Conservation (phyloP, 35 echinoderm and acorn worm species). For the Ophioderma brevispina region DNA sequence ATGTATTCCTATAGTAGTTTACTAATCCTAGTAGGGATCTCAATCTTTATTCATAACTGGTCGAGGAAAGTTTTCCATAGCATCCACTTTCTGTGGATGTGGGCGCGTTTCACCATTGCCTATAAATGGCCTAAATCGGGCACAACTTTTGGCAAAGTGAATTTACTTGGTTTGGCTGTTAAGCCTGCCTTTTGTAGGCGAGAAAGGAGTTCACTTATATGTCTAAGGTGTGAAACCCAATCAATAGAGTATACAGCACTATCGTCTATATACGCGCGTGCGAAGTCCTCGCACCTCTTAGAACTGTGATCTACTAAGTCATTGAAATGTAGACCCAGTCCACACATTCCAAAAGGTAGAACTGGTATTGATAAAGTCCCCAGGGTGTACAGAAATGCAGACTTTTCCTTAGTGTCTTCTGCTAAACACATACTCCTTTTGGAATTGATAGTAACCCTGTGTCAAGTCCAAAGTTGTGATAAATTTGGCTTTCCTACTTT, state of each 20-base stretch:
- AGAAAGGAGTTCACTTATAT: not conserved
- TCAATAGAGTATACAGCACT: not conserved
- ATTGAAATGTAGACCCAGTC: not conserved
- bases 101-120: not conserved
- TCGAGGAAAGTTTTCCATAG: not conserved
- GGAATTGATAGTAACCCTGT: slow-evolving; percentile 73
- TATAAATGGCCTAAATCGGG: not conserved
- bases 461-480: slow-evolving; percentile 48
- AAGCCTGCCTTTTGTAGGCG: not conserved
- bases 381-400: slow-evolving; percentile 54
- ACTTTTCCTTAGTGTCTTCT: slow-evolving; percentile 44
- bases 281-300: not conserved
- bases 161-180: not conserved
- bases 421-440: slow-evolving; percentile 50
- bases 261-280: not conserved
- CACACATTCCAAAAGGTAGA: slow-evolving; percentile 61
- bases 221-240: not conserved
- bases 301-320: not conserved
- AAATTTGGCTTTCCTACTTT: slow-evolving; percentile 6
- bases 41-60: slow-evolving; percentile 11
- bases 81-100: not conserved
- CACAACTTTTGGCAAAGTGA: not conserved
- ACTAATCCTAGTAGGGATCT: not conserved
- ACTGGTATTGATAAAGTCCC: slow-evolving; percentile 61
- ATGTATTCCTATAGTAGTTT: slow-evolving; percentile 32